phyloP scores from a whole-genome alignment of 2,888 invertebrate genomes.

The Drosophila monieri region DNA sequence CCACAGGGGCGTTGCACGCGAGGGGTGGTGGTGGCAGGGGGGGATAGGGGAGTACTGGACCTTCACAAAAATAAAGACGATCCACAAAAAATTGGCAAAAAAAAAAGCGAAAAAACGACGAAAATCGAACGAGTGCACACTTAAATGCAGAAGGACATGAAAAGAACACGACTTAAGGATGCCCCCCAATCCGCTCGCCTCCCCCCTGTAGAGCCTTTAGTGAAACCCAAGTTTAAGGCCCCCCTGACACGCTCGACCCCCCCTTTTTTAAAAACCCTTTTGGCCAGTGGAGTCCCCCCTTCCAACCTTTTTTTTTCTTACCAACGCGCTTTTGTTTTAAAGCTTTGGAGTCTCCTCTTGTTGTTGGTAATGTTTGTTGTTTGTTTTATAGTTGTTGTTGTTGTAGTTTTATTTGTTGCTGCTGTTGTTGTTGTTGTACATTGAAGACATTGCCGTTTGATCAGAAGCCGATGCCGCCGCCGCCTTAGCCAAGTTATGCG shows the following conservation, averaged over 20 bases:
- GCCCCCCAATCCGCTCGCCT: constrained; percentile 34
- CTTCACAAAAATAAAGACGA: constrained; percentile 69
- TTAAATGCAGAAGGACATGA: constrained; percentile 78
- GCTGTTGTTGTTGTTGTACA: constrained; percentile 50
- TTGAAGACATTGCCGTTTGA: constrained; percentile 66
- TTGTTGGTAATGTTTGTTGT: constrained; percentile 44
- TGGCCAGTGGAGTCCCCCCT: neutral
- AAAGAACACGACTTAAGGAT: constrained; percentile 76
- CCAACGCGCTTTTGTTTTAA: constrained; percentile 76
- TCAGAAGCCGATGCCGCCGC: constrained; percentile 65
- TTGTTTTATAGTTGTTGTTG: constrained; percentile 24
- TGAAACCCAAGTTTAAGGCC: neutral
- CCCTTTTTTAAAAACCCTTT: constrained; percentile 1
- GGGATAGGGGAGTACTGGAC: constrained; percentile 11
- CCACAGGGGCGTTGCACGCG: constrained; percentile 9
- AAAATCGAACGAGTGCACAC: constrained; percentile 73
- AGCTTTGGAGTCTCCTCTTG: constrained; percentile 24
- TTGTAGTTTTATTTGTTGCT: constrained; percentile 37
- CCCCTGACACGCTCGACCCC: neutral
- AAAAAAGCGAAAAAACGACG: constrained; percentile 40
- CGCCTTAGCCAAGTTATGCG: constrained; percentile 44
- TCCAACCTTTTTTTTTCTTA: constrained; percentile 34
- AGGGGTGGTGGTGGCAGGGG: neutral
- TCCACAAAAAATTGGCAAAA: constrained; percentile 42
- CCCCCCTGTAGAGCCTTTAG: constrained; percentile 7